Percentiles rank a stretch among this genome's conserved stretches.
Evolutionary conservation across 1,140 invertebrate species (phyloP).

Genomic region (Bombus superbus): DNA sequence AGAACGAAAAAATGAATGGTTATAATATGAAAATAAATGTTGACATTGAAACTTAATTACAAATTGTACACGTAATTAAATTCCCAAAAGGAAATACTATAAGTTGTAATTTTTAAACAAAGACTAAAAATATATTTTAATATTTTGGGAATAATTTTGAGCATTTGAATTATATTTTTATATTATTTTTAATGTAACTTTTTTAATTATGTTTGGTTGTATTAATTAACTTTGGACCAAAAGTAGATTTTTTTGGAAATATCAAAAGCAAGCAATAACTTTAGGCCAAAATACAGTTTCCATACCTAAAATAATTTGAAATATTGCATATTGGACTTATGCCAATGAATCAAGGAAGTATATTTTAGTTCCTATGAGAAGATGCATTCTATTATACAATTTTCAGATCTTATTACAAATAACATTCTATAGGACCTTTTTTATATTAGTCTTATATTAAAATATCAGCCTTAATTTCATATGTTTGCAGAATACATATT

Average conservation of each 20-base stretch:
- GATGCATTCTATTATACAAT: conserved; percentile 24
- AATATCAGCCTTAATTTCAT: not conserved
- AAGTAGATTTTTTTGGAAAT: not conserved
- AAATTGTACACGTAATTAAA: not conserved
- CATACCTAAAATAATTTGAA: conserved; percentile 58
- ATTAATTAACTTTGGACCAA: not conserved
- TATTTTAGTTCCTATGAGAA: conserved; percentile 59
- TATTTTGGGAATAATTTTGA: not conserved
- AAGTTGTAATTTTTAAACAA: not conserved
- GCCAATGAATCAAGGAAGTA: conserved; percentile 53
- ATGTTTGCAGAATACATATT: conserved; percentile 90
- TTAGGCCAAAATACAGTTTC: conserved; percentile 10
- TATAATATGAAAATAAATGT: not conserved
- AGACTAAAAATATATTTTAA: not conserved
- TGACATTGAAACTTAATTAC: not conserved
- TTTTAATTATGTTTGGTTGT: not conserved
- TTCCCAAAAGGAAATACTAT: not conserved
- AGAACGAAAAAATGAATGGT: not conserved
- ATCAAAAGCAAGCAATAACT: not conserved
- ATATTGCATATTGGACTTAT: conserved; percentile 48
- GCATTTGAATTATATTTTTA: not conserved
- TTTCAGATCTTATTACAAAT: not conserved
- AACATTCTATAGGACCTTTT: not conserved
- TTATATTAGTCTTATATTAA: not conserved
- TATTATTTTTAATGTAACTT: not conserved